A percentile compares a stretch with the other conserved stretches of the same genome.
phyloP scores from a whole-genome alignment of 2,888 invertebrate genomes.

The Tetropium fuscum region DNA sequence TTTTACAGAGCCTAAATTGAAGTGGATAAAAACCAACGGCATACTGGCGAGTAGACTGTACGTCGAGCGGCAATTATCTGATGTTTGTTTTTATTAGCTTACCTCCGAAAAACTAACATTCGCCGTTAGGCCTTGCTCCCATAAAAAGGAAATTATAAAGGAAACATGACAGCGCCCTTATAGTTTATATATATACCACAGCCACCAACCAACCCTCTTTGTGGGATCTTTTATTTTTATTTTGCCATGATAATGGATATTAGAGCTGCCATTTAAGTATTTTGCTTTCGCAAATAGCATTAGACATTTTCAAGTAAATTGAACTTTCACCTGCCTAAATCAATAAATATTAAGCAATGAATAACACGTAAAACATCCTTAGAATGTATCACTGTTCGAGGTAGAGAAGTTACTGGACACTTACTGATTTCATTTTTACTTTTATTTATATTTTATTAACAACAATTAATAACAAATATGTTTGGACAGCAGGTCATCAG shows the following conservation, averaged over 20 bases:
- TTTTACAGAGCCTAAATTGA: not conserved
- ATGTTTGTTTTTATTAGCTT: conserved; percentile 37
- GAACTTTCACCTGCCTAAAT: too few relatives aligned
- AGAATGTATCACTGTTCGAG: too few relatives aligned
- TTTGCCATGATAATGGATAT: conserved; percentile 12
- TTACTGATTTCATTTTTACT: too few relatives aligned
- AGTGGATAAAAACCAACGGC: not conserved
- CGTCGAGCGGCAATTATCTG: conserved; percentile 33
- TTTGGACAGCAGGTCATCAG: too few relatives aligned
- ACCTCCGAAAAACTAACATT: conserved; percentile 28
- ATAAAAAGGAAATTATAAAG: conserved; percentile 41
- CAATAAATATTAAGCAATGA: too few relatives aligned
- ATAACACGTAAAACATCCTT: too few relatives aligned
- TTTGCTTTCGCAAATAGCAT: not conserved
- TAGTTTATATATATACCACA: conserved; percentile 31
- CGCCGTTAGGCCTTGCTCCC: conserved; percentile 29
- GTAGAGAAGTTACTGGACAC: too few relatives aligned
- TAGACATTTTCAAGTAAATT: not conserved
- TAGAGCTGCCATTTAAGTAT: not conserved
- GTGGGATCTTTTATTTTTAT: conserved; percentile 2
- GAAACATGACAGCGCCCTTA: conserved; percentile 38
- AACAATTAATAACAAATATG: too few relatives aligned
- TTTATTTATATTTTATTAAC: too few relatives aligned
- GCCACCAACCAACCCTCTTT: conserved; percentile 22
- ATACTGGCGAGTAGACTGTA: conserved; percentile 3